Evolutionary conservation across 2,888 invertebrate species (phyloP), one percentile per base, ranked within the genome.

Genomic region (Vandiemenella viatica): DNA sequence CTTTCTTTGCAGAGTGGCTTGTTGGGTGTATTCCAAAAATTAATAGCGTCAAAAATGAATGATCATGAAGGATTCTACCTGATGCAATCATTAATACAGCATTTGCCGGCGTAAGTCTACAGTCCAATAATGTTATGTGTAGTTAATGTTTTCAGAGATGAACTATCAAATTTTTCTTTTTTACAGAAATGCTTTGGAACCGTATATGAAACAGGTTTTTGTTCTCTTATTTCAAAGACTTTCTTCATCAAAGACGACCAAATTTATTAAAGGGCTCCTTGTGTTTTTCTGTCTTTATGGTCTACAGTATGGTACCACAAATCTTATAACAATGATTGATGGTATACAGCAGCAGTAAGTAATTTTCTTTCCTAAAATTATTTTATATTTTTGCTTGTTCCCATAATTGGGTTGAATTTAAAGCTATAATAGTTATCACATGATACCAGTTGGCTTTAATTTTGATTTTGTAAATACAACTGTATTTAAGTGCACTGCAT

Each of bases 41-140:
- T 98, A 61, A 87, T 97, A 54, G 88, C 93, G 0, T 95, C 95
- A 0, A 95, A 92, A 68, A 74, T 81, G 0, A 89, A 96, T 62
- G 97, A 98, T 65, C 92, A 93, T 60, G 92, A 97, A 67, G 97
- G 96, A 5, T 96, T 98, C 67, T 80, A 85, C 61, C 71, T 98
- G 8, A 76, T 98, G 56, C 87, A 90, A 62, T 79, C 80, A 42
- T 76, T 98, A 59, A 74, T 97, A 41, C 81, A 81, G 62, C 76
- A 86, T 62, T 82, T 91, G 61, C 84, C 90, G 54, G 71, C 75
- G 80, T 88, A 70, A 78, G 79, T 75, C 44, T 46, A 5, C 5
- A 13, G 38, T 23, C 6, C 42, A 21, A 21, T 43, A 17, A 22
- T 43, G 10, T 46, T 46, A n/a, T n/a, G n/a, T n/a, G n/a, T n/a